phyloP scores from a whole-genome alignment of 2,888 invertebrate genomes.

The Elysia crispata region DNA sequence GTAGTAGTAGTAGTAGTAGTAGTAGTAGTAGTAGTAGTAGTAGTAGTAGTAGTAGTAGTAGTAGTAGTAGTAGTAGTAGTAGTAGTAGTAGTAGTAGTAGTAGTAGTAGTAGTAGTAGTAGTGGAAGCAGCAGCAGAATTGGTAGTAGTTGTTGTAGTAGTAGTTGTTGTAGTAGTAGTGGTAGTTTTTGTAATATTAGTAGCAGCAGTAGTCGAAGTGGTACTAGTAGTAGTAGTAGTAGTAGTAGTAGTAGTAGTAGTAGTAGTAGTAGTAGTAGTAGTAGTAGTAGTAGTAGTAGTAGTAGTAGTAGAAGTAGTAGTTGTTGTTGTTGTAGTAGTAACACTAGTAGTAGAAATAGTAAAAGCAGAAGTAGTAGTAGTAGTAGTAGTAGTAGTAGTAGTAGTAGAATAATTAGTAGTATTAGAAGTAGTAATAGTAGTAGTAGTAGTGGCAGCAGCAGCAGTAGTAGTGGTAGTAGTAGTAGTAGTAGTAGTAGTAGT shows the following conservation, averaged over 20 bases:
- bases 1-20: conserved; percentile 9
- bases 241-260: background rate
- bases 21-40: conserved; percentile 9
- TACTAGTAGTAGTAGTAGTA: conserved; percentile 9
- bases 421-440: too few species aligned
- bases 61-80: conserved; percentile 9
- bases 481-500: conserved; percentile 1
- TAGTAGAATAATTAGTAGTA: too few species aligned
- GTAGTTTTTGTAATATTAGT: too few species aligned
- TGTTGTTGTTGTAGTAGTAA: background rate
- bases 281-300: conserved; percentile 9
- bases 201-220: too few species aligned
- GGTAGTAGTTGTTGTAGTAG: background rate
- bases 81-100: conserved; percentile 9
- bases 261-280: background rate
- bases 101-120: conserved; percentile 4
- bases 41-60: conserved; percentile 9
- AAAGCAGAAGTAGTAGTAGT: too few species aligned
- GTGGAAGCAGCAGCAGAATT: background rate
- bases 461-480: conserved; percentile 1
- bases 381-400: too few species aligned
- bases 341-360: too few species aligned
- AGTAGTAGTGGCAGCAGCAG: too few species aligned
- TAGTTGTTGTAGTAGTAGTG: background rate
- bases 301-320: background rate